These are phyloP conservation scores for Dryoscopus gambensis DNA, from an alignment of 2,113 vertebrate genomes.

Conservation along the genomic window DNA sequence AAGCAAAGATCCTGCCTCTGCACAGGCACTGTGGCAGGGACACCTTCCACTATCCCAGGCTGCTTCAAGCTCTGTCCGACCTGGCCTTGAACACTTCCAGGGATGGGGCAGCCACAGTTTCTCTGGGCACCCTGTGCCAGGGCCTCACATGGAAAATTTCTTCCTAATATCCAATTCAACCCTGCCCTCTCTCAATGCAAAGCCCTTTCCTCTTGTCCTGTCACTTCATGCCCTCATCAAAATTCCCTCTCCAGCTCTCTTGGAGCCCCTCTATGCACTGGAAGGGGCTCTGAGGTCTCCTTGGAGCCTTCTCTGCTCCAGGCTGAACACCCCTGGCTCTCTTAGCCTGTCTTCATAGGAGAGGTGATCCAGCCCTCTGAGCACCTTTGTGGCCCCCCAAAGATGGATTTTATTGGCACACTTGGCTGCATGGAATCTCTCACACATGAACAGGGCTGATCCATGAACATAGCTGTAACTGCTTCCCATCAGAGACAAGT, in stretches of 20 bases:
- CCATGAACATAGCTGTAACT: accelerated
- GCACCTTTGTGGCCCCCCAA: not conserved
- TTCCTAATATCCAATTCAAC: not conserved
- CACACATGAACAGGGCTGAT: accelerated
- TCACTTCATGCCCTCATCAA: not conserved
- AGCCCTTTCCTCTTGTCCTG: not conserved
- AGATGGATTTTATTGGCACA: not conserved
- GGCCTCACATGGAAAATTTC: not conserved
- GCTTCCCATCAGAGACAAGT: not conserved
- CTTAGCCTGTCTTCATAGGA: not conserved
- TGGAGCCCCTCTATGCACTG: not conserved
- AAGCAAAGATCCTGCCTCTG: not conserved
- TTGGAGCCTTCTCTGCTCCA: not conserved
- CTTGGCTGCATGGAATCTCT: not conserved
- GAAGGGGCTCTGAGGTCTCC: not conserved
- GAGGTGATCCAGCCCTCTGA: not conserved
- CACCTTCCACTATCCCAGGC: not conserved
- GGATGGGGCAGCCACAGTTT: not conserved
- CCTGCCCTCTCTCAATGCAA: not conserved
- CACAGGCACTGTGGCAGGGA: not conserved
- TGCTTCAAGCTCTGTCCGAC: not conserved
- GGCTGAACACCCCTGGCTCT: not conserved
- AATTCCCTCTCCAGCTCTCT: not conserved
- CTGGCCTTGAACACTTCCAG: not conserved
- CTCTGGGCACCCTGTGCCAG: not conserved